A percentile compares a stretch with the other conserved stretches of the same genome.
Evolutionary conservation across 2,797 vertebrate genomes (phyloP).

Genomic region (Mus spretus): DNA sequence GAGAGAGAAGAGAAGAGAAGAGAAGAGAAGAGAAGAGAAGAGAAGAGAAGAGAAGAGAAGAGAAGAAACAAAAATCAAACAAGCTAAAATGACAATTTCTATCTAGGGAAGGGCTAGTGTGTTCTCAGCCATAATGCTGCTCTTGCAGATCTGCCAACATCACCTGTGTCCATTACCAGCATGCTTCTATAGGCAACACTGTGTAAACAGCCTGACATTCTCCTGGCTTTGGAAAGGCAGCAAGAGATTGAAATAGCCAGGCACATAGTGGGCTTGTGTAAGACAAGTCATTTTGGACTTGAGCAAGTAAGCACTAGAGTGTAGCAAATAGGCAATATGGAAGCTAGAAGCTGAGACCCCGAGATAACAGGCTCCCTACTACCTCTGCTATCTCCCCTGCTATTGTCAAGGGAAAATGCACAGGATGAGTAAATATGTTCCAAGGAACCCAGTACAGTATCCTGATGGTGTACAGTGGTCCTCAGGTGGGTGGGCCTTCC

Average conservation of each 20-base stretch:
- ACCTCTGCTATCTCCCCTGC: not conserved
- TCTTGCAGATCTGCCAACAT: not conserved
- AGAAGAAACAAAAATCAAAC: not conserved
- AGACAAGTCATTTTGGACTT: not conserved
- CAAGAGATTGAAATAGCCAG: not conserved
- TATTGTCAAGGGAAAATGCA: not conserved
- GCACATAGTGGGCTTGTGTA: not conserved
- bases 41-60: no score
- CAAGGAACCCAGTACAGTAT: no score
- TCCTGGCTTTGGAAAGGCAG: not conserved
- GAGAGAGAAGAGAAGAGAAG: no score
- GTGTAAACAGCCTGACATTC: not conserved
- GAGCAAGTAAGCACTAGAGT: not conserved
- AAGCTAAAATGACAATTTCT: not conserved
- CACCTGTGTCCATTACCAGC: not conserved
- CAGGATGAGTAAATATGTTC: not conserved
- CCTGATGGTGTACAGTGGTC: not conserved
- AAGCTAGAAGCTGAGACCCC: not conserved
- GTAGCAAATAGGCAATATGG: not conserved
- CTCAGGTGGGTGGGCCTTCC: not conserved
- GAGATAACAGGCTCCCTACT: not conserved
- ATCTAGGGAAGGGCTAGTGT: not conserved
- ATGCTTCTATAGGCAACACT: not conserved
- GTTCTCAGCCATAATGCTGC: not conserved
- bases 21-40: no score